Conservation (phyloP, 1,140 invertebrate species). For the Dendroctonus ponderosae region DNA sequence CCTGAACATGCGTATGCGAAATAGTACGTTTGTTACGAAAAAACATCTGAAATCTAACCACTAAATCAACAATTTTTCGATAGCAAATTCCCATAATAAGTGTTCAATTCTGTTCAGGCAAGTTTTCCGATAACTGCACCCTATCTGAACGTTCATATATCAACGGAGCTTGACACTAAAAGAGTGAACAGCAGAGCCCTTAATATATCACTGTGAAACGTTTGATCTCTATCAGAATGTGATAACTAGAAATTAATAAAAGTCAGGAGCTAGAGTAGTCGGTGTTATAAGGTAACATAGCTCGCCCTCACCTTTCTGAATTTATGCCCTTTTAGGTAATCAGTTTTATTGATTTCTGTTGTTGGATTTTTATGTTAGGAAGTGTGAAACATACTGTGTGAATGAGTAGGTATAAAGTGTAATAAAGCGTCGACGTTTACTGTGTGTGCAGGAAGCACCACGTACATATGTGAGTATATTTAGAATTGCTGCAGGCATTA, state of each 20-base stretch:
- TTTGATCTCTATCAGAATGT: constrained; percentile 25
- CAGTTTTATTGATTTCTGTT: constrained; percentile 31
- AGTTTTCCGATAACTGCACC: constrained; percentile 22
- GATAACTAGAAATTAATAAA: constrained; percentile 27
- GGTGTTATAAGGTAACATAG: constrained; percentile 18
- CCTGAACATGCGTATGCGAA: not conserved
- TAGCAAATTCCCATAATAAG: constrained; percentile 14
- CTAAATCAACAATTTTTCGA: constrained; percentile 23
- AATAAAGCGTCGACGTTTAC: constrained; percentile 6
- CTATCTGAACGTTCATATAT: constrained; percentile 19
- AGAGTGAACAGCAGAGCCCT: constrained; percentile 9
- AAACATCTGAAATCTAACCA: not conserved
- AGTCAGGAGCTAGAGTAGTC: constrained; percentile 17
- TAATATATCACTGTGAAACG: constrained; percentile 20
- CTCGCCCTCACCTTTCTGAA: constrained; percentile 11
- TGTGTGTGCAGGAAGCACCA: constrained; percentile 12
- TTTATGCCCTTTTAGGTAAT: constrained; percentile 32
- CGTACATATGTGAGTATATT: constrained; percentile 17
- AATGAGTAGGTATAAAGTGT: constrained; percentile 6
- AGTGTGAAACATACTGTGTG: constrained; percentile 28
- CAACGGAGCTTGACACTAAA: constrained; percentile 20
- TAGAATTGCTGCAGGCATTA: constrained; percentile 17
- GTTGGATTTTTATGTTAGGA: constrained; percentile 29
- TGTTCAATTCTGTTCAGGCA: constrained; percentile 15
- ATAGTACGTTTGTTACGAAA: not conserved